Evolutionary conservation across 2,113 vertebrate genomes (phyloP).

Genomic region (Onychostruthus taczanowskii): DNA sequence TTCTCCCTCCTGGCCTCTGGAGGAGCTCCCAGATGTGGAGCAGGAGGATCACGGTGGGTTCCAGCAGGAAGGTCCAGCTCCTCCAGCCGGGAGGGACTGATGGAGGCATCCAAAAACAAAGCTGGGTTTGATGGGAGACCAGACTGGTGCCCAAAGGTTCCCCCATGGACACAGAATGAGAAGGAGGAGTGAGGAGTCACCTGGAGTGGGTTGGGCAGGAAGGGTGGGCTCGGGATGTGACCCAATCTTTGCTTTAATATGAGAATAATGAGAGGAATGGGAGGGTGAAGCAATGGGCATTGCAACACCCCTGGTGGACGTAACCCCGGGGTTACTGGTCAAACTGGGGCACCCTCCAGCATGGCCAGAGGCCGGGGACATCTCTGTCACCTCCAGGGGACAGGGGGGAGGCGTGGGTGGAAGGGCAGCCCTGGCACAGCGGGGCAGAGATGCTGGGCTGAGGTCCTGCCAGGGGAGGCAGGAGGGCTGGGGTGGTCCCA

Average conservation of each 20-base stretch:
- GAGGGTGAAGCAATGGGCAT: constrained; percentile 12
- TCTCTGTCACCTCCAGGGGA: neutral
- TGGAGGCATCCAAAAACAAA: neutral
- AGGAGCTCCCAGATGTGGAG: neutral
- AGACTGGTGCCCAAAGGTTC: neutral
- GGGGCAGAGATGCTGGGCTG: neutral
- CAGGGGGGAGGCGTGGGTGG: neutral
- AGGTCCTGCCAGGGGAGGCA: too few species aligned
- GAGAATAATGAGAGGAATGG: neutral
- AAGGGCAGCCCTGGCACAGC: neutral
- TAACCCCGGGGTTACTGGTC: neutral
- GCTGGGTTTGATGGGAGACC: neutral
- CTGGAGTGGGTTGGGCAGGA: neutral
- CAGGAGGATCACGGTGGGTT: accelerated
- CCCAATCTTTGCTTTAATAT: neutral
- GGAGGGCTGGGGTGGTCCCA: neutral
- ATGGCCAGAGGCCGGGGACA: neutral
- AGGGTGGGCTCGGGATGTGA: neutral
- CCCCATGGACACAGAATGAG: neutral
- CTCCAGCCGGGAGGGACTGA: neutral
- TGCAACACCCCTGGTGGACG: neutral
- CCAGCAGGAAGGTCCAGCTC: neutral
- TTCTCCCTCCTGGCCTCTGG: neutral
- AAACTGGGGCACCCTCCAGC: neutral
- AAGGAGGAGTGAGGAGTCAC: neutral